phyloP scores from a whole-genome alignment of 2,113 vertebrate species.

The Strigops habroptila region DNA sequence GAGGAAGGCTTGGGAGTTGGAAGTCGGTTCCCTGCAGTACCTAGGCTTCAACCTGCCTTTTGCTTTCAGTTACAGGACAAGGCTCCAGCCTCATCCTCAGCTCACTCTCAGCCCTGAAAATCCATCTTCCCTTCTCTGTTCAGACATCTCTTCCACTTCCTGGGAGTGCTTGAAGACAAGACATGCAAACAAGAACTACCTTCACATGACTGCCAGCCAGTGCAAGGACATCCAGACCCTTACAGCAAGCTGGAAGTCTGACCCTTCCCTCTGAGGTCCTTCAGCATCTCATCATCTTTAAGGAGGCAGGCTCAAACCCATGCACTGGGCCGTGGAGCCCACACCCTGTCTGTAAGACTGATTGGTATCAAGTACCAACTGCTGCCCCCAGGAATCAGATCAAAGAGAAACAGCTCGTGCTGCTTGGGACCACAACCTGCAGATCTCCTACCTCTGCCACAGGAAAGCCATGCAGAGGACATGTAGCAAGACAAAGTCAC shows the following conservation, averaged over 20 bases:
- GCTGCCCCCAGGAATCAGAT: neutral
- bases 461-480: neutral
- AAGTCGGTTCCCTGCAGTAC: neutral
- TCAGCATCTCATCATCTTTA: neutral
- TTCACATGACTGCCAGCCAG: neutral
- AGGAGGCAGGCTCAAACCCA: neutral
- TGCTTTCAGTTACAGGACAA: neutral
- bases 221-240: neutral
- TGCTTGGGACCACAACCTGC: neutral
- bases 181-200: neutral
- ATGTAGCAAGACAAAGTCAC: neutral
- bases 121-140: neutral
- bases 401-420: neutral
- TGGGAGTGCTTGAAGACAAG: neutral
- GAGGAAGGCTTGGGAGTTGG: neutral
- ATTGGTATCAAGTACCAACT: neutral
- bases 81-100: neutral
- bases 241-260: neutral
- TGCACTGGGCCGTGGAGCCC: neutral
- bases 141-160: neutral
- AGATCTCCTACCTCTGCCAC: neutral
- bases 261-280: neutral
- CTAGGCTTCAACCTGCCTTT: neutral
- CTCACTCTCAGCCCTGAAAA: neutral
- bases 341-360: neutral